Evolutionary conservation across 2,888 invertebrate genomes (phyloP).

Genomic region (Palloptera scutellata): DNA sequence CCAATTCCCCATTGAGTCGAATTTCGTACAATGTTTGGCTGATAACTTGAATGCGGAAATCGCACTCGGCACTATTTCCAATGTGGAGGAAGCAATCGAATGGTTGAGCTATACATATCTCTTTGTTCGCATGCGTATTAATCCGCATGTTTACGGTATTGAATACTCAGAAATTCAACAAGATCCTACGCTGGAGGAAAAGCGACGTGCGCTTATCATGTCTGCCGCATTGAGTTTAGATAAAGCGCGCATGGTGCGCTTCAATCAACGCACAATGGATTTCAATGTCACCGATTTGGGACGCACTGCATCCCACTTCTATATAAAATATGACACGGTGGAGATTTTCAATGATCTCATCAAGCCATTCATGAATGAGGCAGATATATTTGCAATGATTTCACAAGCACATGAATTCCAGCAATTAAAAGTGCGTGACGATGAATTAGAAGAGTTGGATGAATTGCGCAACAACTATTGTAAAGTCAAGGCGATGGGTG

Average conservation of each 20-base stretch:
- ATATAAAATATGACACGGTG: slow-evolving; percentile 95
- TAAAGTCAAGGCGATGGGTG: slow-evolving; percentile 80
- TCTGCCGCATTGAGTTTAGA: slow-evolving; percentile 86
- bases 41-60: slow-evolving; percentile 99
- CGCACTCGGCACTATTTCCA: slow-evolving; percentile 94
- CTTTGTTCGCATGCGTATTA: slow-evolving; percentile 91
- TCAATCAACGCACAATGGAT: slow-evolving; percentile 83
- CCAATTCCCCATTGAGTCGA: slow-evolving; percentile 98
- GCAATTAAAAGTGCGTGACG: slow-evolving; percentile 94
- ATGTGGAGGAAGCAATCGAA: slow-evolving; percentile 93
- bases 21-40: slow-evolving; percentile 88
- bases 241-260: slow-evolving; percentile 93
- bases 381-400: slow-evolving; percentile 88
- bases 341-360: slow-evolving; percentile 89
- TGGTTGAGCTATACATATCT: slow-evolving; percentile 98
- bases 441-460: slow-evolving; percentile 92
- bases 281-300: slow-evolving; percentile 85
- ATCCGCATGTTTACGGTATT: slow-evolving; percentile 81
- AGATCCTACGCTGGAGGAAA: slow-evolving; percentile 81
- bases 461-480: slow-evolving; percentile 77
- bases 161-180: slow-evolving; percentile 72
- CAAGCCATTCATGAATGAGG: slow-evolving; percentile 82
- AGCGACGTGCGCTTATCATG: slow-evolving; percentile 80
- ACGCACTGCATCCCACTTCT: slow-evolving; percentile 96
- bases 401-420: slow-evolving; percentile 94